Evolutionary conservation across 1,140 invertebrate genomes (phyloP).

Genomic region (Zaprionus africanus): DNA sequence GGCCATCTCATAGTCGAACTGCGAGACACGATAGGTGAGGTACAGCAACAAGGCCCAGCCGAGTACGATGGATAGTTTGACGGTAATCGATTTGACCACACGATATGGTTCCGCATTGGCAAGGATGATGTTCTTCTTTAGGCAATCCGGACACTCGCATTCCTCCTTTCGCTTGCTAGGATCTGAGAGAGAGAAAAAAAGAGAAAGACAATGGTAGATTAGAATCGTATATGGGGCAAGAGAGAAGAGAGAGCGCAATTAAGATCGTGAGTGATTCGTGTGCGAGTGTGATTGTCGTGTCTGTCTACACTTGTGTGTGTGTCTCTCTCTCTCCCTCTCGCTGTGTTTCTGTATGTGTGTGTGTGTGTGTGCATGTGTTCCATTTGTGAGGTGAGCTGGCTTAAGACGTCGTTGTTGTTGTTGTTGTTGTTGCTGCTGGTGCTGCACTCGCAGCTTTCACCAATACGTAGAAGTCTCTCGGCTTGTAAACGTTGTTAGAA

Average conservation of each 20-base stretch:
- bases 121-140: slow-evolving; percentile 92
- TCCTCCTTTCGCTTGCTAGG: slow-evolving; percentile 89
- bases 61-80: slow-evolving; percentile 89
- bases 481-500: slow-evolving; percentile 66
- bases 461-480: slow-evolving; percentile 57
- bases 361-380: slow-evolving; percentile 35
- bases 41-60: slow-evolving; percentile 95
- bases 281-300: slow-evolving; percentile 31
- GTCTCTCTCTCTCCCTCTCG: neutral
- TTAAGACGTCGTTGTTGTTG: slow-evolving; percentile 39
- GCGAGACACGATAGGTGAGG: slow-evolving; percentile 97
- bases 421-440: slow-evolving; percentile 47
- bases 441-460: slow-evolving; percentile 72
- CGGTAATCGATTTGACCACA: slow-evolving; percentile 89
- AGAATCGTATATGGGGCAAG: slow-evolving; percentile 15
- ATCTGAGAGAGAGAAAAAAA: slow-evolving; percentile 85
- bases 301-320: slow-evolving; percentile 36
- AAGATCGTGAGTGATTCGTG: slow-evolving; percentile 28
- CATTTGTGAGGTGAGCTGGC: slow-evolving; percentile 64
- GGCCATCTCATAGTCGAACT: slow-evolving; percentile 98
- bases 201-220: neutral
- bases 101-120: slow-evolving; percentile 94
- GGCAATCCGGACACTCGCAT: slow-evolving; percentile 95
- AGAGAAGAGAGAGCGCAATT: neutral
- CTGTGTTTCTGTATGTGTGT: slow-evolving; percentile 24